A percentile compares a stretch with the other conserved stretches of the same genome.
Evolutionary conservation across 2,888 invertebrate genomes (phyloP).

Genomic region (Drosophila koepferae): DNA sequence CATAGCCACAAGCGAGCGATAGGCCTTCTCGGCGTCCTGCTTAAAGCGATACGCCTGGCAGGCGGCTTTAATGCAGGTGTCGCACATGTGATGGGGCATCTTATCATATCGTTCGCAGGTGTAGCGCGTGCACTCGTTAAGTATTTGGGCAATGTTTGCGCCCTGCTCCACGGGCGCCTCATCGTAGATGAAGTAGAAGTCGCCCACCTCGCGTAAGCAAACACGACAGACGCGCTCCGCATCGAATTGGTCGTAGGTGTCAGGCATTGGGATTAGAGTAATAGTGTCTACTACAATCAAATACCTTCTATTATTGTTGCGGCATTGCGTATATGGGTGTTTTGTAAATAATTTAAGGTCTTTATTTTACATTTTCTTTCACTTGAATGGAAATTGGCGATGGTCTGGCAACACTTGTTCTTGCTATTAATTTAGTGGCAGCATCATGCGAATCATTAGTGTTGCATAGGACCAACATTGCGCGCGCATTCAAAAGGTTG

Average conservation of each 20-base stretch:
- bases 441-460: not conserved
- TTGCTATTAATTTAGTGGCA: slow-evolving; percentile 30
- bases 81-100: slow-evolving; percentile 84
- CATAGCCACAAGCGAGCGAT: slow-evolving; percentile 76
- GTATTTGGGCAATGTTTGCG: slow-evolving; percentile 77
- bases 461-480: not conserved
- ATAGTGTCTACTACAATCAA: slow-evolving; percentile 4
- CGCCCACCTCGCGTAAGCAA: slow-evolving; percentile 76
- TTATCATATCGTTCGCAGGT: slow-evolving; percentile 84
- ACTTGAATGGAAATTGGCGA: slow-evolving; percentile 17
- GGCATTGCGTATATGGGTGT: slow-evolving; percentile 29
- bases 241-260: slow-evolving; percentile 55
- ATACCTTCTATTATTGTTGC: slow-evolving; percentile 13
- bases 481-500: slow-evolving; percentile 19
- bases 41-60: slow-evolving; percentile 83
- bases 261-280: slow-evolving; percentile 34
- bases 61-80: slow-evolving; percentile 77
- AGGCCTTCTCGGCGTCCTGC: slow-evolving; percentile 82
- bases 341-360: slow-evolving; percentile 32
- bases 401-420: slow-evolving; percentile 26
- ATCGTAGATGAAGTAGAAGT: slow-evolving; percentile 79
- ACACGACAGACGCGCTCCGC: slow-evolving; percentile 82
- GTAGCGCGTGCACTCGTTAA: slow-evolving; percentile 81
- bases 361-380: slow-evolving; percentile 49
- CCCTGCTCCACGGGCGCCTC: slow-evolving; percentile 70